Conservation (phyloP, 2,888 invertebrate species). For the Meloe dianella region DNA sequence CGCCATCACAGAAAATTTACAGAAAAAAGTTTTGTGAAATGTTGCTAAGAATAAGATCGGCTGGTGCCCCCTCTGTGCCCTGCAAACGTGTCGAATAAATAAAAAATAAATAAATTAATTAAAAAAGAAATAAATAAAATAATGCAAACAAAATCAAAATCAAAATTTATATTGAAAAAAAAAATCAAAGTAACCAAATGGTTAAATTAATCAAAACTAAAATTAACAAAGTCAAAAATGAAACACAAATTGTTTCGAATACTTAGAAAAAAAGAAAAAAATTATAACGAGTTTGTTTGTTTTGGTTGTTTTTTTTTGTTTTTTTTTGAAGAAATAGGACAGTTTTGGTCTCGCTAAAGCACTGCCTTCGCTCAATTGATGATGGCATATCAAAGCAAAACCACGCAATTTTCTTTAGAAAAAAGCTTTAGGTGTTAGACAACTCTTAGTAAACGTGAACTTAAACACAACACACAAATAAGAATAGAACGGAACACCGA, state of each 20-base stretch:
- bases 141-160: constrained; percentile 37
- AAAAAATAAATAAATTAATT: constrained; percentile 37
- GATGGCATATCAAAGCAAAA: constrained; percentile 55
- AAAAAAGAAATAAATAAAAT: constrained; percentile 38
- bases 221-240: constrained; percentile 39
- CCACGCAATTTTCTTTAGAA: constrained; percentile 51
- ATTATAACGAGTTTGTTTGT: constrained; percentile 20
- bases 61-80: constrained; percentile 12
- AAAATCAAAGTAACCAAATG: constrained; percentile 38
- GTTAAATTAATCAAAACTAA: constrained; percentile 38
- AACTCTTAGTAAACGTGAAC: constrained; percentile 46
- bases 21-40: constrained; percentile 40
- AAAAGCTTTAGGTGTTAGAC: constrained; percentile 53
- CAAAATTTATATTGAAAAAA: constrained; percentile 35
- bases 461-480: constrained; percentile 57
- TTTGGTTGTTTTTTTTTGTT: not conserved
- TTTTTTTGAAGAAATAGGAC: constrained; percentile 17
- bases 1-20: constrained; percentile 28
- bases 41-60: not conserved
- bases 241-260: constrained; percentile 20
- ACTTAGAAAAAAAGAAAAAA: constrained; percentile 34
- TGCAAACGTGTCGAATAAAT: constrained; percentile 28
- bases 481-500: constrained; percentile 41
- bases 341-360: constrained; percentile 57
- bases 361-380: constrained; percentile 52